Evolutionary conservation across 2,113 vertebrate genomes (phyloP).

Genomic region (Cyprinodon brontotheroides): DNA sequence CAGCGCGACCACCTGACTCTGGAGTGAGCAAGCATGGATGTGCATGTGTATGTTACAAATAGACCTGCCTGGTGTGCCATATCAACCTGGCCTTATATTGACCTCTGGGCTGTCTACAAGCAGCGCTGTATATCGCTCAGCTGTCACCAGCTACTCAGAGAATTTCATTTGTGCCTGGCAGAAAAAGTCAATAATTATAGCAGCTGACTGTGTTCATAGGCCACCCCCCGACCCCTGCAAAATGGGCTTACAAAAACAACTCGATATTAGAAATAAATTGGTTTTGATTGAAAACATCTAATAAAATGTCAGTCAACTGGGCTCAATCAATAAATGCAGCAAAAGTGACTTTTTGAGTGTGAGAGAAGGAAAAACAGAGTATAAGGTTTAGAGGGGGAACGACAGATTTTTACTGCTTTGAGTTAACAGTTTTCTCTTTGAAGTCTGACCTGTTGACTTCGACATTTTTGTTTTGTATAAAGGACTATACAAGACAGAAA

Average conservation of each 20-base stretch:
- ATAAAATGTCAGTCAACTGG: slow-evolving; percentile 12
- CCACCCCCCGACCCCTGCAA: background rate
- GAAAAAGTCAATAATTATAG: slow-evolving; percentile 55
- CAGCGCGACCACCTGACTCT: slow-evolving; percentile 75
- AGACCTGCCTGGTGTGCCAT: slow-evolving; percentile 73
- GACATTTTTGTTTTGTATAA: background rate
- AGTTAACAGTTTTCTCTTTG: too few species aligned
- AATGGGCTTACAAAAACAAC: slow-evolving; percentile 18
- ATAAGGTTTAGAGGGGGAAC: background rate
- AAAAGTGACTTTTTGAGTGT: background rate
- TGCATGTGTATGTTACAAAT: slow-evolving; percentile 74
- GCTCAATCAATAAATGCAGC: background rate
- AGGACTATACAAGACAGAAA: background rate
- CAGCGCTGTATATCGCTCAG: slow-evolving; percentile 62
- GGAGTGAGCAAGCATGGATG: slow-evolving; percentile 56
- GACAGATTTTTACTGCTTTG: background rate
- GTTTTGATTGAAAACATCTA: background rate
- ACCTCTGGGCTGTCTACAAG: slow-evolving; percentile 71
- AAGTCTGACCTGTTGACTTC: too few species aligned
- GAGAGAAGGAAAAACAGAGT: background rate
- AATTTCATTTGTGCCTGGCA: slow-evolving; percentile 44
- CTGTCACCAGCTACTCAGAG: slow-evolving; percentile 60
- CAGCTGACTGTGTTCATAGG: slow-evolving; percentile 28
- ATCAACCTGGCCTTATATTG: slow-evolving; percentile 69
- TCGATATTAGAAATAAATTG: background rate